Percentiles rank a stretch among this genome's conserved stretches.
Evolutionary conservation across 2,888 invertebrate species (phyloP).

Genomic region (Tolmerus cingulatus): DNA sequence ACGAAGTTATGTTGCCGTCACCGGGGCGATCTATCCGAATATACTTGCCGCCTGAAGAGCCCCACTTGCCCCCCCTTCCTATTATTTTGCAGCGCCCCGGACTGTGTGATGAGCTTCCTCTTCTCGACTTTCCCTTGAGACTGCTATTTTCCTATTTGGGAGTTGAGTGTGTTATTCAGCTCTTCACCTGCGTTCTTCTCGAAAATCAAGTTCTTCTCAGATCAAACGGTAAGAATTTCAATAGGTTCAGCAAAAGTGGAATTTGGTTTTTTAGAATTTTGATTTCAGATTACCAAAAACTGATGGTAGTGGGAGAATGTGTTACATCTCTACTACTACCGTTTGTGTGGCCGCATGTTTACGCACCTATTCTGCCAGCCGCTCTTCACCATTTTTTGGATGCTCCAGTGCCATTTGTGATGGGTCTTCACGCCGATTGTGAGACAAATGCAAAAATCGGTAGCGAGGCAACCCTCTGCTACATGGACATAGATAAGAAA

Average conservation of each 20-base stretch:
- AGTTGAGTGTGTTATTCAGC: slow-evolving; percentile 89
- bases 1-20: slow-evolving; percentile 90
- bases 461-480: slow-evolving; percentile 88
- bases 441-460: slow-evolving; percentile 72
- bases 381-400: slow-evolving; percentile 95
- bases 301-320: slow-evolving; percentile 97
- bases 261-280: background rate
- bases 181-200: slow-evolving; percentile 92
- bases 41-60: slow-evolving; percentile 75
- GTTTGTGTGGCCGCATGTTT: slow-evolving; percentile 98
- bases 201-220: slow-evolving; percentile 96
- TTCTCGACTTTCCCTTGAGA: slow-evolving; percentile 91
- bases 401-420: slow-evolving; percentile 98
- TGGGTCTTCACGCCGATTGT: slow-evolving; percentile 81
- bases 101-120: slow-evolving; percentile 84
- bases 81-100: slow-evolving; percentile 79
- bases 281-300: slow-evolving; percentile 84
- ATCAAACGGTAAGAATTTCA: slow-evolving; percentile 79
- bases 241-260: background rate
- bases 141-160: slow-evolving; percentile 89
- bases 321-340: slow-evolving; percentile 90
- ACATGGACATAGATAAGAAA: slow-evolving; percentile 94
- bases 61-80: slow-evolving; percentile 72
- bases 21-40: slow-evolving; percentile 87
- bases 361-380: slow-evolving; percentile 97